Base-by-base conservation (phyloP, 2,797 vertebrate genomes). In the Scarus forsteni region DNA sequence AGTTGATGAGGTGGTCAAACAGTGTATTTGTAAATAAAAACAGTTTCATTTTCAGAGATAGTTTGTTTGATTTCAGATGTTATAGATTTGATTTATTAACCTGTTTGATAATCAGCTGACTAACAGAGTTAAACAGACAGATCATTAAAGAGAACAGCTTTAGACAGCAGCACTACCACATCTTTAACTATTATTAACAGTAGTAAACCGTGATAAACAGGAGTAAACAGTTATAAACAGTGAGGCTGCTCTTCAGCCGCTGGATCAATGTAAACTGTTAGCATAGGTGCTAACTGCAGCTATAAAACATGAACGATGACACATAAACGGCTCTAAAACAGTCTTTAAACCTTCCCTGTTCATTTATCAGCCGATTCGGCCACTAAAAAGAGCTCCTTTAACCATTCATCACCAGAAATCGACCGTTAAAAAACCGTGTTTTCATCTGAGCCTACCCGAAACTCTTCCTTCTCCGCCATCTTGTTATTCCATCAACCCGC, bases 391-490 rank as follows among this genome's bases (percentile, higher is more conserved):
- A 46, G 0, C 27, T 40, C 4, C 1, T 11, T 44, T 42, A 36
- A 44, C 10, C 19, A 13, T 13, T 4, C 1, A n/a, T 18, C 35
- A 34, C 27, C 44, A 2, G 15, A 3, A 34, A 1, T 34, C 48
- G 58, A 27, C 6, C 60, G 44, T 79, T 9, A 52, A 2, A 75
- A 49, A 27, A 27, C 2, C 27, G 56, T 87, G 77, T 87, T 88
- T 84, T 83, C 73, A 76, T 84, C 88, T 81, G 85, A 77, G 70
- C 96, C 92, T 94, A 97, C 96, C 96, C 93, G 93, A 89, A 96
- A 92, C 89, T 95, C 95, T 80, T 95, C 93, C 91, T 92, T 89
- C 86, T 95, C 94, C 95, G 95, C 96, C 96, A 97, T 97, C 93
- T 97, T 97, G 92, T 93, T 91, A 88, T 92, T 90, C 87, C 89